These are phyloP conservation scores for Hemicrepidius hirtus DNA, from an alignment of 2,888 invertebrate genomes.

Conservation along the genomic window DNA sequence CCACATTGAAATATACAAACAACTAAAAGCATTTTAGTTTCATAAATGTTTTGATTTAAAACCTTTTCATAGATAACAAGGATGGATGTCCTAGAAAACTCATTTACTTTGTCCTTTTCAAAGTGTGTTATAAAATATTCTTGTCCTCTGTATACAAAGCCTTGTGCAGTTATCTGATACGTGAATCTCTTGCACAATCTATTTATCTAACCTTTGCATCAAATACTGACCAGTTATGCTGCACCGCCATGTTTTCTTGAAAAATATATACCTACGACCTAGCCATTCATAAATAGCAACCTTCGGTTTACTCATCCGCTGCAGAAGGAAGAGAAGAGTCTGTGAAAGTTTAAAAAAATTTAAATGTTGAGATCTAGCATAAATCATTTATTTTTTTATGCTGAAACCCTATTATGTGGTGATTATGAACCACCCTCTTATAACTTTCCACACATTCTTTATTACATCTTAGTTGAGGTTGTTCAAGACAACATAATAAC, in stretches of 20 bases:
- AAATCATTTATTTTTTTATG: too few relatives aligned
- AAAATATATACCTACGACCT: slow-evolving; percentile 14
- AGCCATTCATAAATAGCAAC: slow-evolving; percentile 5
- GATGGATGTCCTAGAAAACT: not conserved
- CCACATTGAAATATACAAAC: too few relatives aligned
- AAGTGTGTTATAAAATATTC: slow-evolving; percentile 6
- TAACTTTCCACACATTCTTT: not conserved
- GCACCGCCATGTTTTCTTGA: slow-evolving; percentile 12
- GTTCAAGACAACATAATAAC: slow-evolving; percentile 33
- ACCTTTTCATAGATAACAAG: too few relatives aligned
- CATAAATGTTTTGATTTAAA: too few relatives aligned
- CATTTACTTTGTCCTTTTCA: not conserved
- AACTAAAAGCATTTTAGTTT: too few relatives aligned
- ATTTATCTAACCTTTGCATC: slow-evolving; percentile 28
- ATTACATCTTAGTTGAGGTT: slow-evolving; percentile 5
- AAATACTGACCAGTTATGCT: slow-evolving; percentile 21
- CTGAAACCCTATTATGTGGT: not conserved
- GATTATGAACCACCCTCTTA: not conserved
- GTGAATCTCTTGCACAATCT: slow-evolving; percentile 19
- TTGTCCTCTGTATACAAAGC: slow-evolving; percentile 9
- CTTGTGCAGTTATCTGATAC: slow-evolving; percentile 17
- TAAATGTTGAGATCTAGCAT: too few relatives aligned
- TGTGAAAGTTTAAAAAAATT: not conserved
- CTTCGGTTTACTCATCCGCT: not conserved
- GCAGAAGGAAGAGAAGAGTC: not conserved